Evolutionary conservation across 30 jellyfish, hydroid and myxozoan genomes (phyloP).

Genomic region (Hydractinia symbiolongicarpus): DNA sequence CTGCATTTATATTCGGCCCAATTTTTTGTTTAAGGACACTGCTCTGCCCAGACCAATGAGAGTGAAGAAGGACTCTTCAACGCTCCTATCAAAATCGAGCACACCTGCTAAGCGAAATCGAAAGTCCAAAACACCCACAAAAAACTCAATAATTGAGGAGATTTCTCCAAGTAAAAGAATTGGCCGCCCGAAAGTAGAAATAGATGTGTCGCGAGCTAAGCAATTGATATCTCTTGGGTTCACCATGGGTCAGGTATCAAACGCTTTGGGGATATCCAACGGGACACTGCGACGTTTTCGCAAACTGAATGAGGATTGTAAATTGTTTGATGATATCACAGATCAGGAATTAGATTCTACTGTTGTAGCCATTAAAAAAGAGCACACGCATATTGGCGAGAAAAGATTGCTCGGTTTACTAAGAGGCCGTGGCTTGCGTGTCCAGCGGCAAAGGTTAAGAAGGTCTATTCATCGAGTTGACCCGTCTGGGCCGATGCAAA

Average conservation of each 20-base stretch:
- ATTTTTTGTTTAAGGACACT: conserved; percentile 31
- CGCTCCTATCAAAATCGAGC: not conserved
- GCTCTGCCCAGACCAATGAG: conserved; percentile 2
- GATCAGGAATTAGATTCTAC: conserved; percentile 29
- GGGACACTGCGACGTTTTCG: conserved; percentile 43
- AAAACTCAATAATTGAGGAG: not conserved
- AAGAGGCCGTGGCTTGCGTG: conserved; percentile 32
- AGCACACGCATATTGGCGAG: conserved; percentile 34
- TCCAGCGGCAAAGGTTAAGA: conserved; percentile 27
- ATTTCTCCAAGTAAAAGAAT: conserved; percentile 14
- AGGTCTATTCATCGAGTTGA: conserved; percentile 43
- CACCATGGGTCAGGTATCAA: conserved; percentile 38
- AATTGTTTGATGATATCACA: conserved; percentile 15
- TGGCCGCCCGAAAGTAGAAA: conserved; percentile 27
- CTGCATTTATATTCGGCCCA: conserved; percentile 23
- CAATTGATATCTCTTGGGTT: conserved; percentile 32
- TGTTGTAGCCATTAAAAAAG: conserved; percentile 22
- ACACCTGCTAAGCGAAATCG: conserved; percentile 5
- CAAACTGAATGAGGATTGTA: conserved; percentile 5
- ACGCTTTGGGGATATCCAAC: conserved; percentile 40
- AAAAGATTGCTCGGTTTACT: conserved; percentile 33
- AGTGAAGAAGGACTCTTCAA: not conserved
- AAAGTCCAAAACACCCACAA: not conserved
- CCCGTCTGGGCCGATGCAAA: conserved; percentile 33
- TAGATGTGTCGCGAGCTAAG: conserved; percentile 37